Conservation (phyloP, 2,888 invertebrate species). For the Cremastobaeus sp. region DNA sequence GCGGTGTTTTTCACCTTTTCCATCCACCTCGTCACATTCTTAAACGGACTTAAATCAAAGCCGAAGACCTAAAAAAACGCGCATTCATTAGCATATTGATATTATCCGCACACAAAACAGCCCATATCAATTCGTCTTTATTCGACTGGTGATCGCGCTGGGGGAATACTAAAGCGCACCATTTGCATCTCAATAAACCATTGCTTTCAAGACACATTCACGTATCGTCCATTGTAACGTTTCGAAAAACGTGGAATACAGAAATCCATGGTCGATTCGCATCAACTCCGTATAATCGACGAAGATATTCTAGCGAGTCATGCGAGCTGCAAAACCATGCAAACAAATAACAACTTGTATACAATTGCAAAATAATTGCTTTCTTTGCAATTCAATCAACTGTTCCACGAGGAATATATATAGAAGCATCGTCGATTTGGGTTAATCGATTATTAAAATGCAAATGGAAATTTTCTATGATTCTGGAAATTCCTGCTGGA, state of each 20-base stretch:
- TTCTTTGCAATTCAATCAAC: too few species aligned
- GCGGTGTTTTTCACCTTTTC: constrained; percentile 81
- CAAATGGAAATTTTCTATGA: too few species aligned
- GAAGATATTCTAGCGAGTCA: neutral
- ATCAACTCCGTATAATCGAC: constrained; percentile 7
- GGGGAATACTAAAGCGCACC: constrained; percentile 35
- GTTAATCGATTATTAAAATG: too few species aligned
- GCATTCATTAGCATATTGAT: constrained; percentile 47
- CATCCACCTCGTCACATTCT: constrained; percentile 85
- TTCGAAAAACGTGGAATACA: constrained; percentile 30
- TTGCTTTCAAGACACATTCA: constrained; percentile 33
- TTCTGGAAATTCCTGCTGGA: too few species aligned
- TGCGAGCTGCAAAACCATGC: too few species aligned
- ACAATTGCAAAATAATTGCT: too few species aligned
- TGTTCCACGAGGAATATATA: too few species aligned
- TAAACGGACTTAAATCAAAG: constrained; percentile 79
- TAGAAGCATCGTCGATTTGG: too few species aligned
- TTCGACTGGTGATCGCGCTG: constrained; percentile 23
- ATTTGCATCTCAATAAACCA: constrained; percentile 38
- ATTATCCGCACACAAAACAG: constrained; percentile 37
- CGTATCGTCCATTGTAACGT: constrained; percentile 20
- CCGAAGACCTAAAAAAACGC: constrained; percentile 67
- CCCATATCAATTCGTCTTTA: constrained; percentile 31
- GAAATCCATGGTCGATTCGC: constrained; percentile 12
- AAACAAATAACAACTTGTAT: neutral